Percentiles rank a stretch among this genome's conserved stretches.
Conservation (phyloP, 2,888 invertebrate species). For the Alsophila aescularia region DNA sequence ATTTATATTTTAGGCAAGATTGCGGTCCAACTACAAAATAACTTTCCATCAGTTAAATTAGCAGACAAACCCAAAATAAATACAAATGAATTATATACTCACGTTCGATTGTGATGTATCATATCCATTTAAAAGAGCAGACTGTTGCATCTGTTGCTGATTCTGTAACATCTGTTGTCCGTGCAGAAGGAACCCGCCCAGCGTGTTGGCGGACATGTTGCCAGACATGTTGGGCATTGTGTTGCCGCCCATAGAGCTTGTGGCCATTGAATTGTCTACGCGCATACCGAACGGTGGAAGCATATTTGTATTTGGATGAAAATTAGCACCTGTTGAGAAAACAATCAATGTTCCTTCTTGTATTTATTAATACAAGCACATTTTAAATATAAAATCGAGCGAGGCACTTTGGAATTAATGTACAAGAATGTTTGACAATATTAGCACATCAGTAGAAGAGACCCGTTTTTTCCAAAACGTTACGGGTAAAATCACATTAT, state of each 20-base stretch:
- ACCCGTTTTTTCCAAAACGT: not conserved
- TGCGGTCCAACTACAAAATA: too few relatives aligned
- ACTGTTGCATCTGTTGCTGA: constrained; percentile 59
- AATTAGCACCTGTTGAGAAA: constrained; percentile 75
- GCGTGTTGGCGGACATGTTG: constrained; percentile 37
- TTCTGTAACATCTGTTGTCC: constrained; percentile 61
- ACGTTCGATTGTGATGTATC: constrained; percentile 68
- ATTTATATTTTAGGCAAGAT: too few relatives aligned
- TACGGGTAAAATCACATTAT: not conserved
- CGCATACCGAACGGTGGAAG: constrained; percentile 82
- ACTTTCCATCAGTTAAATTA: too few relatives aligned
- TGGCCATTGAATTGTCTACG: constrained; percentile 67
- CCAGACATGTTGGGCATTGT: constrained; percentile 26
- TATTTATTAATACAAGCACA: not conserved
- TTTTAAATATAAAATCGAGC: not conserved
- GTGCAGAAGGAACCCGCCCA: constrained; percentile 63
- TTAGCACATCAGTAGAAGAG: too few relatives aligned
- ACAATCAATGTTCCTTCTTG: constrained; percentile 1
- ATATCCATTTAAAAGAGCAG: constrained; percentile 69
- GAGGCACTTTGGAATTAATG: not conserved
- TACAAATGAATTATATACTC: constrained; percentile 41
- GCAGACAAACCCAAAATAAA: too few relatives aligned
- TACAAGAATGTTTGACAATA: not conserved
- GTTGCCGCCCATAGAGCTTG: constrained; percentile 43
- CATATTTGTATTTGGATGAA: constrained; percentile 76